A percentile compares a stretch with the other conserved stretches of the same genome.
These are phyloP conservation scores for Spheniscus humboldti DNA, from an alignment of 2,797 vertebrate species.

Conservation along the genomic window DNA sequence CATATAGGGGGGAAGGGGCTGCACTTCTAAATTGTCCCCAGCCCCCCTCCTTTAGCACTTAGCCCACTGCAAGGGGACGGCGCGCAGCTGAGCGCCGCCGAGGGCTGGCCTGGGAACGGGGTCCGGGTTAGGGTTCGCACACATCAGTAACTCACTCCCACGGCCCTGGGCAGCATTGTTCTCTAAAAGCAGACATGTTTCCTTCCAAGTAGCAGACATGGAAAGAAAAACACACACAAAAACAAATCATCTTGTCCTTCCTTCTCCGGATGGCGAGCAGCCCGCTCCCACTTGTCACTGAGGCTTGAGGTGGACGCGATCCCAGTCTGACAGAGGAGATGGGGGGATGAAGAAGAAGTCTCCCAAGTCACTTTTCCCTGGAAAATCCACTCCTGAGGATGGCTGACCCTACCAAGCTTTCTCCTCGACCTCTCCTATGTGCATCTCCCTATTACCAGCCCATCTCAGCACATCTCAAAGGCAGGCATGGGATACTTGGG, in stretches of 20 bases:
- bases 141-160: slow-evolving; percentile 44
- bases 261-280: slow-evolving; percentile 26
- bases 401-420: background rate
- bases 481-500: background rate
- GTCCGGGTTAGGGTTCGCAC: background rate
- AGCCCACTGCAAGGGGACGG: background rate
- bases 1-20: background rate
- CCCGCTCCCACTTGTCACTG: background rate
- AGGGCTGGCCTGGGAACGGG: slow-evolving; percentile 10
- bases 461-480: background rate
- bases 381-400: background rate
- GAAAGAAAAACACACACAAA: slow-evolving; percentile 62
- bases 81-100: accelerated
- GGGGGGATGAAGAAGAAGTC: background rate
- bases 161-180: slow-evolving; percentile 56
- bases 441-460: background rate
- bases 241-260: slow-evolving; percentile 60
- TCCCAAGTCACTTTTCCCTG: background rate
- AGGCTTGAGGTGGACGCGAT: background rate
- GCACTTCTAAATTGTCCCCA: background rate
- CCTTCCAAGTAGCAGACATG: slow-evolving; percentile 62
- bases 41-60: background rate
- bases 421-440: background rate
- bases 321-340: background rate
- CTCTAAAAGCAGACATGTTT: slow-evolving; percentile 59